These are phyloP conservation scores for Apis cerana DNA, from an alignment of 1,140 invertebrate genomes.

Conservation along the genomic window DNA sequence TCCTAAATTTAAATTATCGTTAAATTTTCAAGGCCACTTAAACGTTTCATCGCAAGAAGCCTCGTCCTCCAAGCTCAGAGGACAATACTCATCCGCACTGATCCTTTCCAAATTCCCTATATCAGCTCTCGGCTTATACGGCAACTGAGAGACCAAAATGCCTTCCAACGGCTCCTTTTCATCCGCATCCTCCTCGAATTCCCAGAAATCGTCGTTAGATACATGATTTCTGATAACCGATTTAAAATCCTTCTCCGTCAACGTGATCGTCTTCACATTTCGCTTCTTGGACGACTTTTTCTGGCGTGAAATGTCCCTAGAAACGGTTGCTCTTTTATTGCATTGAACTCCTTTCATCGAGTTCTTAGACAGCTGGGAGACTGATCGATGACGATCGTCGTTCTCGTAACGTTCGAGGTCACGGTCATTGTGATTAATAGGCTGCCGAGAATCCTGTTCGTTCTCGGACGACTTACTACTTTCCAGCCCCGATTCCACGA, in stretches of 20 bases:
- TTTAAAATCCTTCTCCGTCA: constrained; percentile 65
- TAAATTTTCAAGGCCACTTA: constrained; percentile 69
- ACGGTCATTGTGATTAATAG: constrained; percentile 12
- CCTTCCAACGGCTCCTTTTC: constrained; percentile 48
- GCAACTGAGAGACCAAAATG: constrained; percentile 70
- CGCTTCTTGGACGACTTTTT: constrained; percentile 39
- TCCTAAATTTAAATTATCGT: background rate
- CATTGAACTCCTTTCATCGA: constrained; percentile 24
- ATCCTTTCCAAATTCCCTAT: constrained; percentile 73
- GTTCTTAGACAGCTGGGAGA: background rate
- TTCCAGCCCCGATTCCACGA: constrained; percentile 37
- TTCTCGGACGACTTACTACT: constrained; percentile 29
- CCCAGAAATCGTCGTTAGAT: constrained; percentile 69
- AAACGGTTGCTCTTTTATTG: background rate
- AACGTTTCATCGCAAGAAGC: constrained; percentile 66
- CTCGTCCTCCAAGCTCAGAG: constrained; percentile 74
- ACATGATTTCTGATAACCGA: background rate
- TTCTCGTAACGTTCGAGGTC: constrained; percentile 7
- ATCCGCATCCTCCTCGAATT: constrained; percentile 70
- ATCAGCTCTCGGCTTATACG: constrained; percentile 74
- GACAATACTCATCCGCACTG: constrained; percentile 76
- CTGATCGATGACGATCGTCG: constrained; percentile 10
- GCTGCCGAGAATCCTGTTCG: constrained; percentile 22
- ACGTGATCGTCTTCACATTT: constrained; percentile 60
- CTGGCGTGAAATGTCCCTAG: constrained; percentile 26